These are phyloP conservation scores for Hipposideros larvatus DNA, from an alignment of 2,797 vertebrate genomes.

Conservation along the genomic window DNA sequence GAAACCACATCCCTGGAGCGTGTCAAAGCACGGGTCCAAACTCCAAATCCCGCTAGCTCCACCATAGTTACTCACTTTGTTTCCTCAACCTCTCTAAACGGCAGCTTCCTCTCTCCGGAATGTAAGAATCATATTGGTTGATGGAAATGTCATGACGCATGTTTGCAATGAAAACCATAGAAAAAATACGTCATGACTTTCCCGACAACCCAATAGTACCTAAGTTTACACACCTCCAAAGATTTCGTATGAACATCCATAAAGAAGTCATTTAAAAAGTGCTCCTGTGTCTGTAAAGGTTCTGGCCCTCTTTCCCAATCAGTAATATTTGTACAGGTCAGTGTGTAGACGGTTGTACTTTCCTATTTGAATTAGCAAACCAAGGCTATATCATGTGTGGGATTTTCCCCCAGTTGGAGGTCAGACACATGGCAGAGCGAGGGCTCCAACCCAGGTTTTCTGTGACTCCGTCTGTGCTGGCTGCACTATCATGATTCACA, in stretches of 20 bases:
- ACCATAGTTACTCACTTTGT: neutral
- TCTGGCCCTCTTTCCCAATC: neutral
- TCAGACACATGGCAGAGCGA: rapidly evolving
- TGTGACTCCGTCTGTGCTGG: rapidly evolving
- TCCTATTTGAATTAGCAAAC: neutral
- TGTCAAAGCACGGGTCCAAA: rapidly evolving
- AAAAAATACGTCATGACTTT: too few relatives aligned
- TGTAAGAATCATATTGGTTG: too few relatives aligned
- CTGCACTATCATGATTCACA: rapidly evolving
- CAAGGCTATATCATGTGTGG: rapidly evolving
- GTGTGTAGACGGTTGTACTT: rapidly evolving
- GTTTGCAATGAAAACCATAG: too few relatives aligned
- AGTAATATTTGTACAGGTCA: rapidly evolving
- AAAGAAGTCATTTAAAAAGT: too few relatives aligned
- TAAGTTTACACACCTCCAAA: rapidly evolving
- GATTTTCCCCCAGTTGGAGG: rapidly evolving
- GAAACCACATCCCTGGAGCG: neutral
- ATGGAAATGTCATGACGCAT: too few relatives aligned
- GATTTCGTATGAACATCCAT: rapidly evolving
- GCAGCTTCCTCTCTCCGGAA: neutral
- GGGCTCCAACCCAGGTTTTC: neutral
- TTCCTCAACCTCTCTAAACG: neutral
- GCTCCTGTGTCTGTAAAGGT: neutral
- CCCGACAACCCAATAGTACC: too few relatives aligned
- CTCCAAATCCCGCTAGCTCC: too few relatives aligned